These are phyloP conservation scores for Brienomyrus longianalis DNA, from an alignment of 2,113 vertebrate genomes.

Conservation along the genomic window DNA sequence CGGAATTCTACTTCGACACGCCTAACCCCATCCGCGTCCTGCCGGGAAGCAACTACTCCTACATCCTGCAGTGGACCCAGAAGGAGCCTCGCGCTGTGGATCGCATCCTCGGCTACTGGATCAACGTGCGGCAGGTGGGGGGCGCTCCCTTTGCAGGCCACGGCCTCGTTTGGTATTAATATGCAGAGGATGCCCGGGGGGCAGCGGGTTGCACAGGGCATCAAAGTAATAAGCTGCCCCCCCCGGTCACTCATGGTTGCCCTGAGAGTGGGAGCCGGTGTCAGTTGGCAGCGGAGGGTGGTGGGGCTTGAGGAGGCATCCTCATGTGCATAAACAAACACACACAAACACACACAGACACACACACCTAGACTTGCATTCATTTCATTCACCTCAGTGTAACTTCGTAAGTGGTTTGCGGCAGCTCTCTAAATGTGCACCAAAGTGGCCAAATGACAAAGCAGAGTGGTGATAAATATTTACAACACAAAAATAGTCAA, in stretches of 20 bases:
- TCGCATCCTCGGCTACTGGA: conserved; percentile 78
- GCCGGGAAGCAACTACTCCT: conserved; percentile 92
- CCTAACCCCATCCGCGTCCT: conserved; percentile 83
- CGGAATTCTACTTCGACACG: conserved; percentile 98
- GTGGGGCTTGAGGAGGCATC: not conserved
- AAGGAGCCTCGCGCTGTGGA: conserved; percentile 84
- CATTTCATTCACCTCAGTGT: not conserved
- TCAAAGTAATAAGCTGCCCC: not conserved
- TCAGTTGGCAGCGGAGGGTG: not conserved
- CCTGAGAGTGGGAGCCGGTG: not conserved
- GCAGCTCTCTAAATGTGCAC: not conserved
- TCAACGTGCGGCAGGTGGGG: conserved; percentile 82
- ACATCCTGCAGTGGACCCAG: conserved; percentile 94
- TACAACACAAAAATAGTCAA: not conserved
- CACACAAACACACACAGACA: not conserved
- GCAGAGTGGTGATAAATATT: not conserved
- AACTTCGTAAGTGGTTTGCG: not conserved
- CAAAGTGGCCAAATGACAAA: not conserved
- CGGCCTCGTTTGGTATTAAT: not conserved
- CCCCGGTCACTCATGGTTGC: not conserved
- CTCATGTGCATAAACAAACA: not conserved
- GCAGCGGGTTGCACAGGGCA: not conserved
- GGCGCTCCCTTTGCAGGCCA: not conserved
- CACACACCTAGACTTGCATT: not conserved
- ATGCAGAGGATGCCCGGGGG: not conserved